Base-by-base conservation (phyloP, 2,797 vertebrate species). In the Nyctalus aviator region DNA sequence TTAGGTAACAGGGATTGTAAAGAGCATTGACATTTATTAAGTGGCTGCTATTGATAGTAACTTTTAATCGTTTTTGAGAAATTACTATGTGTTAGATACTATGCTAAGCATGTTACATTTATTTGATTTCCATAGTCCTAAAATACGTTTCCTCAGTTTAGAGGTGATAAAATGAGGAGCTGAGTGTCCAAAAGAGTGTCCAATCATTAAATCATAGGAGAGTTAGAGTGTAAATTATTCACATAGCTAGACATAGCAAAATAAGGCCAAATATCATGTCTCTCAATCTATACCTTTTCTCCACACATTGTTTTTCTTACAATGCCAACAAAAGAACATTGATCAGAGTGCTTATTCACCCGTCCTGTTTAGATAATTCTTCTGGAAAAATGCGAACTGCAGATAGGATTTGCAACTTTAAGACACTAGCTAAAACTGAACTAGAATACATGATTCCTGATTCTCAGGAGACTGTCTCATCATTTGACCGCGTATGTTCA, bases 401-500 rank as follows among this genome's bases (percentile, higher is more conserved):
- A 81, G 13, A 64, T 17, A 71, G 30, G 25, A 76, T 53, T 32
- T 75, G 48, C n/a, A 64, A 71, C 18, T 93, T 77, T 77, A 88
- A 94, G 46, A 75, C 35, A 79, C 44, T 72, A 89, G 25, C 41
- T 93, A 90, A 91, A 88, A 55, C 53, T 32, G 46, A 85, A 81
- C 64, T 84, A 73, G n/a, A 92, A 92, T 62, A 8, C 10, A 30
- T 25, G 46, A 81, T 57, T 93, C 12, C n/a, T 62, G 32, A 48
- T 92, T 93, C 15, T 84, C 62, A 53, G 55, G 50, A 48, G 81
- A 50, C 10, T 73, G 57, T 78, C 48, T 88, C 75, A 95, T 71
- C 35, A 37, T 85, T 92, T 93, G 85, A 95, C 92, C 59, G n/a
- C 59, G 53, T 91, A 88, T 71, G 71, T 73, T 92, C 76, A 83